These are phyloP conservation scores for Schizopygopsis malacanthus DNA, from an alignment of 2,797 vertebrate species.

Conservation along the genomic window DNA sequence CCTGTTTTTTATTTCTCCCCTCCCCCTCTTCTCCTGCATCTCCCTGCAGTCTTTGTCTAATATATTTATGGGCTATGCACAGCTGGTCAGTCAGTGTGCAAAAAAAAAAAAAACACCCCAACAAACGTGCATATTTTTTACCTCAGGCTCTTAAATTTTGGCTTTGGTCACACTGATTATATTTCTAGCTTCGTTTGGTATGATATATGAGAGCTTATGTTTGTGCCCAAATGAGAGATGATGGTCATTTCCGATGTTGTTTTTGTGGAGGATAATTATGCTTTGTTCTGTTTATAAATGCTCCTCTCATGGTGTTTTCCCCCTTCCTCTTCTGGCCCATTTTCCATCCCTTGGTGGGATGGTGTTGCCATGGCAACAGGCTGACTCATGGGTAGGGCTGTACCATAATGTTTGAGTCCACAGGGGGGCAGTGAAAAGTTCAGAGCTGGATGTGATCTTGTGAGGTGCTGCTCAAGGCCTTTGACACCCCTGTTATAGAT, in stretches of 20 bases:
- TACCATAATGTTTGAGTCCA: slow-evolving; percentile 72
- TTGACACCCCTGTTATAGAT: slow-evolving; percentile 65
- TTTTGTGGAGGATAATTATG: neutral
- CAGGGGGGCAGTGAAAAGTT: slow-evolving; percentile 71
- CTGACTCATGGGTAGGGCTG: slow-evolving; percentile 79
- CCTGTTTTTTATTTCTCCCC: slow-evolving; percentile 70
- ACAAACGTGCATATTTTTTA: neutral
- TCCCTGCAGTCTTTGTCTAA: slow-evolving; percentile 47
- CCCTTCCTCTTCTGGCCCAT: slow-evolving; percentile 8
- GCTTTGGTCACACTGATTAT: neutral
- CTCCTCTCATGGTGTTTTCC: neutral
- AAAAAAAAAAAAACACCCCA: neutral
- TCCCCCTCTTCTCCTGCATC: slow-evolving; percentile 80
- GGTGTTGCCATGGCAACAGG: slow-evolving; percentile 82
- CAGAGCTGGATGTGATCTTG: slow-evolving; percentile 51
- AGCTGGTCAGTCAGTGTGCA: neutral
- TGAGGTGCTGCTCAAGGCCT: slow-evolving; percentile 47
- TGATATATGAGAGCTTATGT: neutral
- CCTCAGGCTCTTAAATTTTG: neutral
- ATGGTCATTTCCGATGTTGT: neutral
- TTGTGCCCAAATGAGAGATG: neutral
- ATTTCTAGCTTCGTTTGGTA: neutral
- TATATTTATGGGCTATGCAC: slow-evolving; percentile 16
- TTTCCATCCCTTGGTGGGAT: slow-evolving; percentile 65
- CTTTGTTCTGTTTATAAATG: neutral